Percentiles rank a stretch among this genome's conserved stretches.
These are phyloP conservation scores for Agelastica alni DNA, from an alignment of 2,888 invertebrate species.

Conservation along the genomic window DNA sequence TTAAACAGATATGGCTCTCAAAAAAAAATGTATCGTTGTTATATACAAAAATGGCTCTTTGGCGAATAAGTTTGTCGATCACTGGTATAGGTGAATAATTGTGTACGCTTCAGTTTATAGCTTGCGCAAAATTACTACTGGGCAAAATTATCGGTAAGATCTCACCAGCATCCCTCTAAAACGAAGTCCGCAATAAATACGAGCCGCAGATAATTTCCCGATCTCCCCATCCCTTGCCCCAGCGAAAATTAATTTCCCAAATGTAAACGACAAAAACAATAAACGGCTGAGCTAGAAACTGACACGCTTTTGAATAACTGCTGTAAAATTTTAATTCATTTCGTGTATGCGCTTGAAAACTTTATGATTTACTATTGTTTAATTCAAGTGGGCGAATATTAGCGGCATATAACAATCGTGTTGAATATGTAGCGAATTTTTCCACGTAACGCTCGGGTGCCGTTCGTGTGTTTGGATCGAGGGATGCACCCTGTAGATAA, in stretches of 20 bases:
- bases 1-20: too few relatives aligned
- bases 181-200: not conserved
- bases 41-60: too few relatives aligned
- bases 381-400: conserved; percentile 47
- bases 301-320: conserved; percentile 46
- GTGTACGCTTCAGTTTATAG: too few relatives aligned
- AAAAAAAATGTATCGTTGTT: too few relatives aligned
- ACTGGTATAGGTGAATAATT: too few relatives aligned
- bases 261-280: conserved; percentile 49
- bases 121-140: too few relatives aligned
- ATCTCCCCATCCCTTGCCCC: conserved; percentile 3
- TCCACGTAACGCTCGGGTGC: conserved; percentile 34
- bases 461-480: conserved; percentile 25
- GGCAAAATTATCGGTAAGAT: too few relatives aligned
- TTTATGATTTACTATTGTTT: conserved; percentile 49
- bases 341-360: conserved; percentile 53
- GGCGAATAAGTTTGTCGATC: too few relatives aligned
- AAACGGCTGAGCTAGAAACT: conserved; percentile 41
- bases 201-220: not conserved
- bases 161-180: too few relatives aligned
- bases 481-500: not conserved
- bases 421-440: conserved; percentile 44
- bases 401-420: conserved; percentile 39
- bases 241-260: conserved; percentile 45
- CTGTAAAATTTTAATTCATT: conserved; percentile 55